Conservation (phyloP, 2,113 vertebrate genomes). For the Triplophysa rosa region DNA sequence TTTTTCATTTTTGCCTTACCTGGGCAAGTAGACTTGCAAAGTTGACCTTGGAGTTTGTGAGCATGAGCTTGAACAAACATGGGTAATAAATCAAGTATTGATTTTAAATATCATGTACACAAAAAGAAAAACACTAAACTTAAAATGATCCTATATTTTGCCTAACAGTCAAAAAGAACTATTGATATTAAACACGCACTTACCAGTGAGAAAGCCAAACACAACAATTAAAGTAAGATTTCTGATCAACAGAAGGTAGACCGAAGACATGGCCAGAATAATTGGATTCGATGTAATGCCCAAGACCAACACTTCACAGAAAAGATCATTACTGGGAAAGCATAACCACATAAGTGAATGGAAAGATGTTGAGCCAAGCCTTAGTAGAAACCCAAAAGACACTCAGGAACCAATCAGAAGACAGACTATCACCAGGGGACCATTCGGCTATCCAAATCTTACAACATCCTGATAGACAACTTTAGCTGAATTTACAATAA, state of each 20-base stretch:
- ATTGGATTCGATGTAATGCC: constrained; percentile 45
- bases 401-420: constrained; percentile 72
- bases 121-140: neutral
- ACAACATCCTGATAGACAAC: constrained; percentile 7
- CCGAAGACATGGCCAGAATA: constrained; percentile 59
- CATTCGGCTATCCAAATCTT: constrained; percentile 24
- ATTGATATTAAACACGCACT: constrained; percentile 47
- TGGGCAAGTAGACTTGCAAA: constrained; percentile 67
- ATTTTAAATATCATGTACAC: constrained; percentile 16
- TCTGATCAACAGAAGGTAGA: constrained; percentile 40
- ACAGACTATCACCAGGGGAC: constrained; percentile 55
- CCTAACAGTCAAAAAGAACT: neutral
- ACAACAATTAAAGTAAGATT: constrained; percentile 49
- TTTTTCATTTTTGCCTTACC: constrained; percentile 59
- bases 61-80: constrained; percentile 44
- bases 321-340: constrained; percentile 21
- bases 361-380: neutral
- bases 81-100: neutral
- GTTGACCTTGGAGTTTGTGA: constrained; percentile 50
- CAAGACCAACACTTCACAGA: neutral
- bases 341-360: neutral
- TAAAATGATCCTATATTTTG: neutral
- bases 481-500: neutral
- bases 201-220: constrained; percentile 62
- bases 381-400: constrained; percentile 58